Percentiles rank a stretch among this genome's conserved stretches.
Evolutionary conservation across 2,888 invertebrate genomes (phyloP).

Genomic region (Punctoribates punctum): DNA sequence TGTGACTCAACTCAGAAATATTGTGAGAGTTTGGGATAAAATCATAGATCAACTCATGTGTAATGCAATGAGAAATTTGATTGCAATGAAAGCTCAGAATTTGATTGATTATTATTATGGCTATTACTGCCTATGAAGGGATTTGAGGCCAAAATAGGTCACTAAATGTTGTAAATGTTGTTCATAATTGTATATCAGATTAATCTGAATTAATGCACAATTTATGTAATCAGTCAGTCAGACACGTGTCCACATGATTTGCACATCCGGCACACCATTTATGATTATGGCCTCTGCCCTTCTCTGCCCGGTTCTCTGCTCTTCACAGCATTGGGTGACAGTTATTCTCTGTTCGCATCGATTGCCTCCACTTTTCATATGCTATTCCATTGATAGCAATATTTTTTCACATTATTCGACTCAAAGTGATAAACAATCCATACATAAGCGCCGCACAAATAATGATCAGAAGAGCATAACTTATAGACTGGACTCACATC

Average conservation of each 20-base stretch:
- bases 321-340: constrained; percentile 22
- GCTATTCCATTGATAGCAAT: background rate
- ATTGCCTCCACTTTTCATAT: background rate
- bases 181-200: constrained; percentile 23
- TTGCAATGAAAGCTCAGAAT: background rate
- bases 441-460: constrained; percentile 32
- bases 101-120: constrained; percentile 34
- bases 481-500: constrained; percentile 9
- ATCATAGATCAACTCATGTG: background rate
- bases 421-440: constrained; percentile 35
- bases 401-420: constrained; percentile 16
- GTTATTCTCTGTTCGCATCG: background rate
- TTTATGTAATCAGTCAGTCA: constrained; percentile 29
- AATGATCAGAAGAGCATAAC: constrained; percentile 33
- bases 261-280: constrained; percentile 32
- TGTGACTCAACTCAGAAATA: constrained; percentile 18
- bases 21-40: constrained; percentile 13
- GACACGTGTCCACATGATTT: constrained; percentile 38
- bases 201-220: constrained; percentile 37
- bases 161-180: background rate
- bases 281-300: background rate
- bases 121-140: background rate
- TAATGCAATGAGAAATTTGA: constrained; percentile 13
- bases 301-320: background rate
- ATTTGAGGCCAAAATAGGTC: constrained; percentile 35